Conservation (phyloP, 2,888 invertebrate species). For the Harmothoe impar region DNA sequence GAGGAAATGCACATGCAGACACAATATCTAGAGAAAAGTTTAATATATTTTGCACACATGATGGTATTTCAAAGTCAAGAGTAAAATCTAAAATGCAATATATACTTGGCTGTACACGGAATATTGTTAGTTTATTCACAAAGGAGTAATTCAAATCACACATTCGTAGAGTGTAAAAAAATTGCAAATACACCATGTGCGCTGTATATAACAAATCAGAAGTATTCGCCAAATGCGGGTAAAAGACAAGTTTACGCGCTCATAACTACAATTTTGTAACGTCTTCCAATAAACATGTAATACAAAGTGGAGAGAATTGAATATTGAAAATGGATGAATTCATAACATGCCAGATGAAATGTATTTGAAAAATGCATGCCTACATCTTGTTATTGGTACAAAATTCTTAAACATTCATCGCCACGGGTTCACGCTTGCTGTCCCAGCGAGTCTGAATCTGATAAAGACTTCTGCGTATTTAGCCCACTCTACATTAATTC, state of each 20-base stretch:
- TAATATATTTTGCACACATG: neutral
- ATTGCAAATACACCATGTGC: neutral
- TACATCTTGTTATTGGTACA: neutral
- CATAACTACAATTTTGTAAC: neutral
- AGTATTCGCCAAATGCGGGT: too few relatives aligned
- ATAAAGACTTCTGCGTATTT: neutral
- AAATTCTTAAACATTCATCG: neutral
- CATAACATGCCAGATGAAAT: constrained; percentile 4
- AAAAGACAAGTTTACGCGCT: neutral
- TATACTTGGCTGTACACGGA: too few relatives aligned
- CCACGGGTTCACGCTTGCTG: neutral
- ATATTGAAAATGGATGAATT: neutral
- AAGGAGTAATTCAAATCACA: too few relatives aligned
- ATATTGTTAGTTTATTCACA: too few relatives aligned
- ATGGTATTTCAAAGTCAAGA: too few relatives aligned
- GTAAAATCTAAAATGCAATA: too few relatives aligned
- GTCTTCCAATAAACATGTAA: neutral
- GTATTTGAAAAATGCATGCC: neutral
- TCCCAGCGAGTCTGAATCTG: neutral
- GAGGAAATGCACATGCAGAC: neutral
- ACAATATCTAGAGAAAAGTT: neutral
- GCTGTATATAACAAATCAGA: too few relatives aligned
- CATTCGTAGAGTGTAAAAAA: neutral
- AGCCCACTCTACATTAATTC: neutral
- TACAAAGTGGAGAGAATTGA: neutral